Evolutionary conservation across 2,888 invertebrate species (phyloP), one percentile per base, ranked within the genome.

Genomic region (Troides helena): DNA sequence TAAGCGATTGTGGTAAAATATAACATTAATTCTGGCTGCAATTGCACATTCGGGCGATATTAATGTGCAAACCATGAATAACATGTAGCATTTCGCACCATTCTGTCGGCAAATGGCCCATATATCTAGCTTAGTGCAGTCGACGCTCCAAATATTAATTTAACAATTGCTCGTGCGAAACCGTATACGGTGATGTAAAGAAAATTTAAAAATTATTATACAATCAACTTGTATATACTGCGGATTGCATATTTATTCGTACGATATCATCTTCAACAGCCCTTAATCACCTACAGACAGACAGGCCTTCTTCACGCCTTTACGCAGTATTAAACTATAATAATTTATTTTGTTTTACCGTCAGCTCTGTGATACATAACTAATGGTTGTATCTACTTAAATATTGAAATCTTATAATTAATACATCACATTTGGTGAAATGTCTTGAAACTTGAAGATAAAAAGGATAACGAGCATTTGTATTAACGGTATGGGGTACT

Each of bases 71-170:
- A 77, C 83, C 84, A 86, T 90, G 88, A 87, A 89, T 89, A 85
- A 87, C 87, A 82, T 79, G 85, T 81, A 81, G 77, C 83, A 82
- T 83, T 85, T 82, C 81, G 82, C 85, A 77, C 86, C 85, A 85
- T 84, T 83, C 84, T 83, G 86, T 85, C 85, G 81, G 84, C 85
- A 85, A 90, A 90, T 89, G 88, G 88, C 75, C 87, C 84, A 89
- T 90, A 89, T 81, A 83, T 90, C 88, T 86, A 82, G 89, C 89
- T 91, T 90, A 90, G 85, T 83, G 87, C 82, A 86, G 87, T 85
- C 86, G 88, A 86, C 85, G 85, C 79, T 81, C 85, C 83, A 87
- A 88, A 89, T 88, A 88, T 89, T 89, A 89, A 86, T 85, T 88
- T 84, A 85, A 85, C 86, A 84, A 85, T 87, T 84, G 85, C 81